Conservation (phyloP, 2,113 vertebrate species). For the Terrapene triunguis region DNA sequence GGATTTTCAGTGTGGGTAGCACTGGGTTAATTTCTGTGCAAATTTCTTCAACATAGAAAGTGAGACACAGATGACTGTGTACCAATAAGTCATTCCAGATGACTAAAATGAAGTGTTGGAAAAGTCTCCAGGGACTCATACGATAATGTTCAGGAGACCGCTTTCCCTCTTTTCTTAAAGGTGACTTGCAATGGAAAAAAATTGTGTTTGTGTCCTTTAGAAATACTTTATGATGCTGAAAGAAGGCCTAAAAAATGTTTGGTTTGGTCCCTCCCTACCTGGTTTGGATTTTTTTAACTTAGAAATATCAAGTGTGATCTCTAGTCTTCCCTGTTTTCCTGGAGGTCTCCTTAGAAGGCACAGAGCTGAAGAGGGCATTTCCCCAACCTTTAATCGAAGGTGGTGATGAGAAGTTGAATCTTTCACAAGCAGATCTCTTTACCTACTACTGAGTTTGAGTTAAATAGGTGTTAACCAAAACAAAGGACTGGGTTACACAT, state of each 20-base stretch:
- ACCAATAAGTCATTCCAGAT: conserved; percentile 57
- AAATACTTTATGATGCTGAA: background rate
- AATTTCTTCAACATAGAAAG: conserved; percentile 27
- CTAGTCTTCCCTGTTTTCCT: background rate
- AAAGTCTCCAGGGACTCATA: background rate
- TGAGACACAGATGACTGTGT: background rate
- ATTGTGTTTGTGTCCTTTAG: background rate
- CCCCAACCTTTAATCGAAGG: background rate
- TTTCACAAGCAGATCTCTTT: background rate
- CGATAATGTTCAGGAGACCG: background rate
- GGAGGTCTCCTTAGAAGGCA: background rate
- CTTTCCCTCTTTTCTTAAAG: conserved; percentile 22
- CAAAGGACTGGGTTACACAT: background rate
- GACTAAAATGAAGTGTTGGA: conserved; percentile 51
- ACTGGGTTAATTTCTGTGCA: conserved; percentile 39
- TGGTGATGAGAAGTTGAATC: background rate
- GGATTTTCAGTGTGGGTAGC: conserved; percentile 5
- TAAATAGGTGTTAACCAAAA: conserved; percentile 43
- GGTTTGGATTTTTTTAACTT: background rate
- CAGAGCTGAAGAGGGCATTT: background rate
- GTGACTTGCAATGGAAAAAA: background rate
- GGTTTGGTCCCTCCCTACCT: background rate
- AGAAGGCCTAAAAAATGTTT: background rate
- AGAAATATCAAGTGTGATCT: background rate
- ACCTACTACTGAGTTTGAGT: background rate